A percentile compares a stretch with the other conserved stretches of the same genome.
These are phyloP conservation scores for Drosophila arawakana DNA, from an alignment of 1,140 invertebrate species.

Conservation along the genomic window DNA sequence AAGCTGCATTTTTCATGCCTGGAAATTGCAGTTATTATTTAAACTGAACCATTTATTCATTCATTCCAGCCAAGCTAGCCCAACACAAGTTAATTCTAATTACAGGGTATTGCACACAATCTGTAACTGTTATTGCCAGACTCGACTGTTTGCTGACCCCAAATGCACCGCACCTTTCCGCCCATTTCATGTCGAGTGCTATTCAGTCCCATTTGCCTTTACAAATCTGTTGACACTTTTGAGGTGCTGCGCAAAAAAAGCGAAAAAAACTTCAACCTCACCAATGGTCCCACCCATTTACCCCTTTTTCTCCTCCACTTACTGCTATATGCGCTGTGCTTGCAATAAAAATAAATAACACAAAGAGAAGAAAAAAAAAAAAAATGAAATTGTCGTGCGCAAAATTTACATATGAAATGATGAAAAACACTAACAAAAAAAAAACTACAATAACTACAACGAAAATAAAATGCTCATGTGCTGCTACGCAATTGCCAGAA, in stretches of 20 bases:
- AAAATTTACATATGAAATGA: constrained; percentile 53
- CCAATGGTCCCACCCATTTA: neutral
- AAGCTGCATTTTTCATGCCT: too few relatives aligned
- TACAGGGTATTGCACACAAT: constrained; percentile 24
- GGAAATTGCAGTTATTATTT: too few relatives aligned
- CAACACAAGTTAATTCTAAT: neutral
- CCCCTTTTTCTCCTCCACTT: neutral
- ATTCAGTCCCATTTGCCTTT: constrained; percentile 42
- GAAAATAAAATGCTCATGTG: constrained; percentile 15
- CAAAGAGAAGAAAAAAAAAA: neutral
- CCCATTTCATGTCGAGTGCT: constrained; percentile 5
- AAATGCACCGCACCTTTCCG: constrained; percentile 28
- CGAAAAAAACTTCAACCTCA: constrained; percentile 27
- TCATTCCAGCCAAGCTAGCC: neutral
- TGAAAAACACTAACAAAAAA: constrained; percentile 18
- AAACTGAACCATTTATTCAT: too few relatives aligned
- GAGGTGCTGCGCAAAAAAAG: constrained; percentile 58
- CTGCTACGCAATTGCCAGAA: constrained; percentile 32
- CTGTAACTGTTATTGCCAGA: constrained; percentile 28
- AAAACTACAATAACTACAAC: too few relatives aligned
- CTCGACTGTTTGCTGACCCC: constrained; percentile 41
- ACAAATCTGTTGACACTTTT: constrained; percentile 70
- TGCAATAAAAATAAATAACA: constrained; percentile 28
- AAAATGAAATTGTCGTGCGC: constrained; percentile 46
- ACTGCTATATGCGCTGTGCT: neutral